Evolutionary conservation across 2,888 invertebrate species (phyloP), one percentile per base, ranked within the genome.

Genomic region (Rhorus exstirpatorius): DNA sequence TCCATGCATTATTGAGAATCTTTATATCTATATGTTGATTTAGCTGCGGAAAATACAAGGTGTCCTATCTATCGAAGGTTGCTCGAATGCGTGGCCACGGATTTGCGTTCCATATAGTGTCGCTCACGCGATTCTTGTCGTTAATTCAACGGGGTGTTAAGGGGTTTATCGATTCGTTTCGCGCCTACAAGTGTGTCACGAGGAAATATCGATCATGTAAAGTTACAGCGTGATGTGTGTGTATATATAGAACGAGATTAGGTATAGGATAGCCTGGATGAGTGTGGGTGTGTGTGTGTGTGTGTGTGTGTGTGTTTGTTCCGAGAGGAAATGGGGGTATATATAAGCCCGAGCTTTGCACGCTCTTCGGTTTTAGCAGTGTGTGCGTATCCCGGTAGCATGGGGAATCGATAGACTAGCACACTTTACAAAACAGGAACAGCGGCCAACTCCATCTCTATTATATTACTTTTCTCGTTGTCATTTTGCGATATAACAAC

Each of bases 381-480:
- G 35, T 58, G 35, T 49, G 58, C 35, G 31, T 46, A 44, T 38
- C 75, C 67, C 60, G 41, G 14, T 19, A 58, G 63, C 49, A 75
- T 63, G 63, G 67, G 46, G 65, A 72, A 85, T 83, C 83, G 83
- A 83, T 84, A 80, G 71, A 74, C 53, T 41, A 70, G 65, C 53
- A 60, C 77, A 41, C 70, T 80, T 85, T 85, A 83, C 84, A 85
- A 83, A 85, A 82, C 81, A 75, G 83, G 78, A 85, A 85, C n/a
- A n/a, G n/a, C n/a, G n/a, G n/a, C n/a, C 82, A 78, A 35, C 53
- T 38, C 58, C 12, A 7, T 58, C 35, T 41, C n/a, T 31, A 21
- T 21, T 46, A 51, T 38, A 49, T 26, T 61, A 41, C 17, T 55
- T 70, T 70, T 7, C 53, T 53, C 24, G 26, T 10, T 24, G n/a